These are phyloP conservation scores for Callitettix versicolor DNA, from an alignment of 1,140 invertebrate genomes.

Conservation along the genomic window DNA sequence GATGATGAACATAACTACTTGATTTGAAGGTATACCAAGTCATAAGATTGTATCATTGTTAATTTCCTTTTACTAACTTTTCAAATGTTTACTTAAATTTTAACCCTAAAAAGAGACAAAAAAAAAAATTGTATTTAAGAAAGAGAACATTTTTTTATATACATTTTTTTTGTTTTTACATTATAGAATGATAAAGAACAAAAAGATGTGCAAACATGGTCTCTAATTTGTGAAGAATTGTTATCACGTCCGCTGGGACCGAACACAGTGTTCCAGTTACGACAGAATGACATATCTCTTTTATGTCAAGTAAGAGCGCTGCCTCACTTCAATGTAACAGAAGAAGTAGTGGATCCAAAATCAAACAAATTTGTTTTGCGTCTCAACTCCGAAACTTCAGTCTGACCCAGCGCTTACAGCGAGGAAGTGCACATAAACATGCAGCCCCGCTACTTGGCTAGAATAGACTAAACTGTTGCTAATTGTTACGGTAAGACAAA, in stretches of 20 bases:
- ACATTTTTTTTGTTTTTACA: no score
- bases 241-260: constrained; percentile 73
- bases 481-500: not conserved
- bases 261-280: constrained; percentile 77
- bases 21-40: no score
- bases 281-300: constrained; percentile 87
- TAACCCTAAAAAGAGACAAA: no score
- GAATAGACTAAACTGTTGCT: not conserved
- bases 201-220: constrained; percentile 76
- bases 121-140: no score
- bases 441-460: constrained; percentile 4
- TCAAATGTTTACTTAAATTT: no score
- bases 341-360: constrained; percentile 92
- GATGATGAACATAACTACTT: no score
- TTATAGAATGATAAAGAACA: constrained; percentile 63
- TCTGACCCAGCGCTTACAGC: constrained; percentile 45
- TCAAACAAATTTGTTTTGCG: constrained; percentile 90
- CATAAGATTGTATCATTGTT: no score
- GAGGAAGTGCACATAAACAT: constrained; percentile 4
- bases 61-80: no score
- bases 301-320: constrained; percentile 74
- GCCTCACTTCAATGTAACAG: constrained; percentile 86
- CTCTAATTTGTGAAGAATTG: constrained; percentile 81
- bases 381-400: constrained; percentile 92
- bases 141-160: no score